Evolutionary conservation across 2,888 invertebrate genomes (phyloP), one percentile per base, ranked within the genome.

Genomic region (Phrixothrix hirtus): DNA sequence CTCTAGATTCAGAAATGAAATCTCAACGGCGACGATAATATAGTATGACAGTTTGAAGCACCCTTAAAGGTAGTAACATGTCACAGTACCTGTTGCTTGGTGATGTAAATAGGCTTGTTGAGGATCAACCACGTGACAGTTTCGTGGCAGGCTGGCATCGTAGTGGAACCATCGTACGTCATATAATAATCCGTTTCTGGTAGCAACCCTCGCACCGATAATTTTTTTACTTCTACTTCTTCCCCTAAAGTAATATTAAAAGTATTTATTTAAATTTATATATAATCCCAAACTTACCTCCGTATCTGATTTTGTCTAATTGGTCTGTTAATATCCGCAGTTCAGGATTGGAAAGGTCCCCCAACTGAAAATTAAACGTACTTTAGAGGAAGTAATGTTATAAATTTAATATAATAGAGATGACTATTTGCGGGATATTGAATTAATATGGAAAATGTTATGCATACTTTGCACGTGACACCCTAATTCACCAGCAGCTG

Each of bases 101-200:
- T 95, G 76, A 97, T 94, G 79, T 96, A 96, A 74, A 98, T 94
- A 58, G 98, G 98, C 78, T 95, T 95, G 80, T 98, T 98, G 75
- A 96, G 83, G 70, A 99, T 90, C 75, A 98, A 83, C 98, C 98
- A 98, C 68, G 96, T 96, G 78, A 97, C 96, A 14, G 97, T 97
- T 79, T 98, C 98, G 77, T 95, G 90, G 80, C 98, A 98, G 58
- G 95, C 93, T 1, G 98, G 98, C 75, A 93, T 92, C 44, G 97
- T 97, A 50, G 94, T 89, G 31, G 96, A 96, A 38, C 97, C 98
- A 70, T 97, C 95, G 77, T 97, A 99, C 43, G 98, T 98, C 88
- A 99, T 94, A 79, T 95, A 98, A 79, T 94, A 91, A 72, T 92
- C 89, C 35, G 95, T 96, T 67, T 92, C 89, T 2, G 98, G 96